Evolutionary conservation across 2,888 invertebrate genomes (phyloP).

Genomic region (Drosophila algonquin): DNA sequence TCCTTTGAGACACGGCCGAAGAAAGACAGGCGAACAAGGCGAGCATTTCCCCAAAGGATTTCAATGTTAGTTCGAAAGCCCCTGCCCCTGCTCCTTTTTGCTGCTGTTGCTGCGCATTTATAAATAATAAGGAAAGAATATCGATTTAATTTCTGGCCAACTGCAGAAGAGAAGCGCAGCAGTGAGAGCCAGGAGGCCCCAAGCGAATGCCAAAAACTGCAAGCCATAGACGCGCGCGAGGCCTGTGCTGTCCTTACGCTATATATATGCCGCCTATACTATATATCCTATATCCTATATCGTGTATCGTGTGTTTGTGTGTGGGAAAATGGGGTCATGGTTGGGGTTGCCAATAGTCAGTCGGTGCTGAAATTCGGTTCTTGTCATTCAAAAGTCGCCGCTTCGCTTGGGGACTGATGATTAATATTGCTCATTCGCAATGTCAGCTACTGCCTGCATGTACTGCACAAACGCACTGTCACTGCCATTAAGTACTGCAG

Average conservation of each 20-base stretch:
- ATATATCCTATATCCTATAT: conserved; percentile 1
- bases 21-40: not conserved
- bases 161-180: conserved; percentile 19
- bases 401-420: not conserved
- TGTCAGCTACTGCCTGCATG: not conserved
- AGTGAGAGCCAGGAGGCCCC: not conserved
- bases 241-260: not conserved
- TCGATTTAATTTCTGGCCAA: conserved; percentile 65
- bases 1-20: conserved; percentile 6
- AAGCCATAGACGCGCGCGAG: conserved; percentile 15
- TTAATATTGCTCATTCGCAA: not conserved
- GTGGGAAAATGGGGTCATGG: conserved; percentile 44
- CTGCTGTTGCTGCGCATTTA: conserved; percentile 53
- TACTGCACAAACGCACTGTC: conserved; percentile 33
- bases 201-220: conserved; percentile 40
- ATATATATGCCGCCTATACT: not conserved
- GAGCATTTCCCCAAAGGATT: conserved; percentile 29
- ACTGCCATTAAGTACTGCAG: not conserved
- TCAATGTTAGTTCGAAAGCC: conserved; percentile 19
- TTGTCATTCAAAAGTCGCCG: conserved; percentile 2
- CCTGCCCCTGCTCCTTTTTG: not conserved
- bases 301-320: not conserved
- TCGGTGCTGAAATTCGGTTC: conserved; percentile 14
- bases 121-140: conserved; percentile 73
- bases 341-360: conserved; percentile 45